Evolutionary conservation across 2,797 vertebrate genomes (phyloP).

Genomic region (Scleropages formosus): DNA sequence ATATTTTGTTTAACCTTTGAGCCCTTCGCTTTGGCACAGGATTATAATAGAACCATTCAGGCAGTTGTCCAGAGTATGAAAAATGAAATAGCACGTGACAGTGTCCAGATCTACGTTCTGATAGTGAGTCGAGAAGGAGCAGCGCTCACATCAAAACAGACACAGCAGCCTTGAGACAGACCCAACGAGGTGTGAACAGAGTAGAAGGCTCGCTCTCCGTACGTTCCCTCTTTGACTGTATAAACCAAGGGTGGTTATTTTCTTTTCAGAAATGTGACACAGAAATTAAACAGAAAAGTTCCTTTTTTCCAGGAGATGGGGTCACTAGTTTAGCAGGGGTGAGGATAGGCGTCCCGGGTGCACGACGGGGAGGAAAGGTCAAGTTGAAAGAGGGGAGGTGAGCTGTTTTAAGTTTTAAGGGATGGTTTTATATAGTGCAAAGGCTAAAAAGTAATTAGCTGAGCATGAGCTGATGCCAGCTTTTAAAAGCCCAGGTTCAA

Average conservation of each 20-base stretch:
- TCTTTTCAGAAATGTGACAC: neutral
- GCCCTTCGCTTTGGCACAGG: no score
- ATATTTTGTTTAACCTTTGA: no score
- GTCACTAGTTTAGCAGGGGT: constrained; percentile 15
- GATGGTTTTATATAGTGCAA: constrained; percentile 79
- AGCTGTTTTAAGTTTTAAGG: constrained; percentile 74
- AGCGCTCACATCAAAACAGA: neutral
- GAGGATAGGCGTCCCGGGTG: constrained; percentile 48
- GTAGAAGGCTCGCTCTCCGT: no score
- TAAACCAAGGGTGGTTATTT: no score
- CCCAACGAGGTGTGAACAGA: neutral
- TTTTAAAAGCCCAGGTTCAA: constrained; percentile 31
- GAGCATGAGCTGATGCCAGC: constrained; percentile 53
- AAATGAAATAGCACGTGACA: neutral
- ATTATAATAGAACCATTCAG: no score
- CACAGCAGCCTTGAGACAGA: no score
- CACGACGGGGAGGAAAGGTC: constrained; percentile 72
- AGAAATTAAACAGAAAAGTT: constrained; percentile 22
- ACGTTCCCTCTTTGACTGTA: no score
- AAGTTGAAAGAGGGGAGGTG: constrained; percentile 66
- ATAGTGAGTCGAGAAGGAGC: neutral
- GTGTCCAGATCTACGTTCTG: neutral
- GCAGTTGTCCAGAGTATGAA: neutral
- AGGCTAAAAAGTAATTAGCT: constrained; percentile 77
- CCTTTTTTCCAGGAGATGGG: constrained; percentile 29